Percentiles rank a stretch among this genome's conserved stretches.
Conservation (phyloP, 2,797 vertebrate genomes). For the Lophotriccus pileatus region DNA sequence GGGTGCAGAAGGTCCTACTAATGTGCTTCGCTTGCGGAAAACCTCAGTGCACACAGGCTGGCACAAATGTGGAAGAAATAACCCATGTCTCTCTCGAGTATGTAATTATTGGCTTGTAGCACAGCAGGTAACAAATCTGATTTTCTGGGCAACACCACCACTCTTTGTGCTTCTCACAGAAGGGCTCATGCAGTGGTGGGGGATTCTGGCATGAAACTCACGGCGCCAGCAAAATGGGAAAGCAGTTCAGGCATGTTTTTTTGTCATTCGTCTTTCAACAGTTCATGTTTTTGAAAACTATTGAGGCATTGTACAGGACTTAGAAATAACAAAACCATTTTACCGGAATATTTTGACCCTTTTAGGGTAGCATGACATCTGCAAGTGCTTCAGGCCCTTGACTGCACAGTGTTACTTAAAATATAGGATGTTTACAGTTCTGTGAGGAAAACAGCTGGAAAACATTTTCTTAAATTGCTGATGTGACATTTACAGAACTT, state of each 20-base stretch:
- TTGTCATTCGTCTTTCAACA: not conserved
- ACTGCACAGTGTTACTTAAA: not conserved
- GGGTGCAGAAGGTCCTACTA: no score
- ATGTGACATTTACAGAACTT: not conserved
- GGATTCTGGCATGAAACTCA: accelerated
- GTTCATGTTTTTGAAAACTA: not conserved
- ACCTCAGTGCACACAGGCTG: not conserved
- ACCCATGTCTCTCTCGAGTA: not conserved
- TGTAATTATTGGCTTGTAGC: not conserved
- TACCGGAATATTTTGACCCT: not conserved
- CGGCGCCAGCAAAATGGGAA: not conserved
- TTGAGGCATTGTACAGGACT: not conserved
- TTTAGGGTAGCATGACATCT: not conserved
- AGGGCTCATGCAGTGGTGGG: not conserved
- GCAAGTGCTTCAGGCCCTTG: not conserved
- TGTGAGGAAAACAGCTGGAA: not conserved
- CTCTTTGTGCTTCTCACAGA: not conserved
- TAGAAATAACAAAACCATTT: not conserved
- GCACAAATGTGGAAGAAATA: not conserved
- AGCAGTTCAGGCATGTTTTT: not conserved
- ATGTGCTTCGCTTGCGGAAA: not conserved
- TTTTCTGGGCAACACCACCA: not conserved
- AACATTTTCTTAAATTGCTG: not conserved
- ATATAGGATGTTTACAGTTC: not conserved
- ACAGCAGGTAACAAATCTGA: not conserved